A percentile compares a stretch with the other conserved stretches of the same genome.
These are phyloP conservation scores for Hyphantria cunea DNA, from an alignment of 1,140 invertebrate species.

Conservation along the genomic window DNA sequence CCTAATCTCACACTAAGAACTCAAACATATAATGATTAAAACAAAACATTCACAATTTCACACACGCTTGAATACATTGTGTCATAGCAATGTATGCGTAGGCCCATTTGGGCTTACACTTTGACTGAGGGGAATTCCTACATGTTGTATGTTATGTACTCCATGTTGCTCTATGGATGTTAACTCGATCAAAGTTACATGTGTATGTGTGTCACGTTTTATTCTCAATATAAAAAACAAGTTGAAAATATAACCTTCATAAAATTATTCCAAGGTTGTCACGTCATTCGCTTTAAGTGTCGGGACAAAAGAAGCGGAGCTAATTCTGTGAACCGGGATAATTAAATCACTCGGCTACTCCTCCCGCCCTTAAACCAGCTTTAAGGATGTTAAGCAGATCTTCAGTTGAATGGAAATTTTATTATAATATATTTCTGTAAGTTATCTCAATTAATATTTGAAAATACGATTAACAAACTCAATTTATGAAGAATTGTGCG, in stretches of 20 bases:
- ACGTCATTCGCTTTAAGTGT: conserved; percentile 20
- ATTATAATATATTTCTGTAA: conserved; percentile 1
- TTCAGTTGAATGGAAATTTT: conserved; percentile 2
- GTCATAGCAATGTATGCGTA: no score
- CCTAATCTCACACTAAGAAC: no score
- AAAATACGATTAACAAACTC: no score
- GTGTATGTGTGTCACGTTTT: not conserved
- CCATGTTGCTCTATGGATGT: no score
- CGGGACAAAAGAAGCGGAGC: conserved; percentile 23
- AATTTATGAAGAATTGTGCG: no score
- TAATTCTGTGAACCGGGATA: conserved; percentile 22
- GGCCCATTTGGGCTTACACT: no score
- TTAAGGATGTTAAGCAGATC: conserved; percentile 18
- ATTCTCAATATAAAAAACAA: conserved; percentile 1
- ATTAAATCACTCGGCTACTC: conserved; percentile 25
- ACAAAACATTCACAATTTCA: no score
- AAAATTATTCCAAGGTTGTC: conserved; percentile 22
- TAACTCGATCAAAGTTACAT: no score
- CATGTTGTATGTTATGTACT: no score
- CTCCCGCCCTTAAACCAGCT: conserved; percentile 13
- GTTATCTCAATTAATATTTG: not conserved
- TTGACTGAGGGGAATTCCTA: no score
- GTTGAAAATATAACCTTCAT: conserved; percentile 9
- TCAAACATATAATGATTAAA: no score
- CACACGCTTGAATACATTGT: no score